A percentile compares a stretch with the other conserved stretches of the same genome.
phyloP scores from a whole-genome alignment of 2,113 vertebrate species.

The Taxidea taxus region DNA sequence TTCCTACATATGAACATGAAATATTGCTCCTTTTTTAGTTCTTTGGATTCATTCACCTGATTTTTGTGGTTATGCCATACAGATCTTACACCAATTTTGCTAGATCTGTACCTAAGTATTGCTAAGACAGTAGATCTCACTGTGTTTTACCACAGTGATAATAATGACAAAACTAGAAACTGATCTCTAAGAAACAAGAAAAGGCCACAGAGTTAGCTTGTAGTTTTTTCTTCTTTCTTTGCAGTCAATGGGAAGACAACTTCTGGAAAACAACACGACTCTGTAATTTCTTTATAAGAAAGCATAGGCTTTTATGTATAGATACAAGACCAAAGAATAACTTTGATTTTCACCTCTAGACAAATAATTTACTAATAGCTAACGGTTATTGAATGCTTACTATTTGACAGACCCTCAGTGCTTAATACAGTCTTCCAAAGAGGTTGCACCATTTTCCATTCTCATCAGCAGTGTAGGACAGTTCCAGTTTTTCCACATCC shows the following conservation, averaged over 20 bases:
- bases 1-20: neutral
- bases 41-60: neutral
- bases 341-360: neutral
- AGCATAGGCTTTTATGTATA: neutral
- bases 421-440: neutral
- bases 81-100: neutral
- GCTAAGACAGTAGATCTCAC: neutral
- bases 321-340: neutral
- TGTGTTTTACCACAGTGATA: neutral
- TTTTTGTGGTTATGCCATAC: neutral
- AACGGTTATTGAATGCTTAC: neutral
- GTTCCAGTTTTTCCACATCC: neutral
- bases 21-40: neutral
- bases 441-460: neutral
- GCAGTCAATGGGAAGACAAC: neutral
- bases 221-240: neutral
- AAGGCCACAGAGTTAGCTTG: neutral
- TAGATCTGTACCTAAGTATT: neutral
- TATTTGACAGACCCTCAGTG: neutral
- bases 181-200: neutral
- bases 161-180: neutral
- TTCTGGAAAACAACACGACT: neutral
- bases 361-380: neutral
- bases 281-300: neutral
- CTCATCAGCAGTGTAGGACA: neutral